Conservation (phyloP, 64 coral and sea anemone species). For the Montipora capricornis region DNA sequence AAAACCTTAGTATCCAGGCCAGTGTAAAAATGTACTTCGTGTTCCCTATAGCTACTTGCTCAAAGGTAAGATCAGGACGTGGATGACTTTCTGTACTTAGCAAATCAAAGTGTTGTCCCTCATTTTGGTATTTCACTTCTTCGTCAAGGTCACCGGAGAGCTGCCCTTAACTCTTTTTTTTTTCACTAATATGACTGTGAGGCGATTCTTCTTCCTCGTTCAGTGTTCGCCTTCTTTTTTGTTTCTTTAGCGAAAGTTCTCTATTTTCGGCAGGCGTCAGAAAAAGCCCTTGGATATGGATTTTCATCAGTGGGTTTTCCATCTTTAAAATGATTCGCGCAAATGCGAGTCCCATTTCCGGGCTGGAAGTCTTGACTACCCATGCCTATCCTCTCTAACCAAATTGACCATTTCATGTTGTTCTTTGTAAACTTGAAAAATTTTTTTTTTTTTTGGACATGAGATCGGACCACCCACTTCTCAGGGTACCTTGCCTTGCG, state of each 20-base stretch:
- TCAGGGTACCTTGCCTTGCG: slow-evolving; percentile 37
- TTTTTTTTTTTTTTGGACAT: slow-evolving; percentile 18
- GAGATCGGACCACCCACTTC: slow-evolving; percentile 23
- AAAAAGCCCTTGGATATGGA: slow-evolving; percentile 50
- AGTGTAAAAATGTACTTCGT: slow-evolving; percentile 42
- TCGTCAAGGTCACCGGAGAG: not conserved
- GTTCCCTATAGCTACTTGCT: slow-evolving; percentile 43
- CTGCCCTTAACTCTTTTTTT: slow-evolving; percentile 4
- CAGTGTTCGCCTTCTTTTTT: not conserved
- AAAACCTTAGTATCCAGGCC: slow-evolving; percentile 32
- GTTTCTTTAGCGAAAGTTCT: slow-evolving; percentile 39
- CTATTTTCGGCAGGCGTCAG: slow-evolving; percentile 25
- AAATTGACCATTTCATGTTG: not conserved
- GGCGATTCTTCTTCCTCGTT: not conserved
- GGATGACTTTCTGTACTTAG: slow-evolving; percentile 3
- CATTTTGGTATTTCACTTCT: slow-evolving; percentile 1
- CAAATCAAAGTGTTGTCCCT: not conserved
- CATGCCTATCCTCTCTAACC: slow-evolving; percentile 26
- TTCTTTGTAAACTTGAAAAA: slow-evolving; percentile 27
- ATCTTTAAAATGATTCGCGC: too few relatives aligned
- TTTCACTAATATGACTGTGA: slow-evolving; percentile 6
- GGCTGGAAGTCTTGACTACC: slow-evolving; percentile 31
- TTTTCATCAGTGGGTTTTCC: slow-evolving; percentile 7
- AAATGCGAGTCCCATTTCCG: slow-evolving; percentile 21
- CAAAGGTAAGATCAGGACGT: slow-evolving; percentile 50